A percentile compares a stretch with the other conserved stretches of the same genome.
Evolutionary conservation across 2,888 invertebrate species (phyloP).

Genomic region (Cephus nigrinus): DNA sequence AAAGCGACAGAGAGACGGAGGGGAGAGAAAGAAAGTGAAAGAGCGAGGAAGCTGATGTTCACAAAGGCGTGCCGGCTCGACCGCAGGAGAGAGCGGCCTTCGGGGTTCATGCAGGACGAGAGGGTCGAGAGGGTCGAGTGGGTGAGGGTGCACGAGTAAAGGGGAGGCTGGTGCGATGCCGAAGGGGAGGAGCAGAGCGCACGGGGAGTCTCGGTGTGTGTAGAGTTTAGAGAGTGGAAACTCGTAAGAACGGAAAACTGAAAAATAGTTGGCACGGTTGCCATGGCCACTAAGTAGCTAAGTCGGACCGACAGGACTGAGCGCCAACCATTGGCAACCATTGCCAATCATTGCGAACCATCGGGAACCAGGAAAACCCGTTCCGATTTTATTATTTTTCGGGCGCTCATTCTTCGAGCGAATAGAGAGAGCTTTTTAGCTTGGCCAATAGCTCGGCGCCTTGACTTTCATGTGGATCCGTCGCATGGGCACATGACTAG

Average conservation of each 20-base stretch:
- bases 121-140: background rate
- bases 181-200: background rate
- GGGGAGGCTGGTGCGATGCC: background rate
- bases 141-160: background rate
- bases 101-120: background rate
- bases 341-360: no score
- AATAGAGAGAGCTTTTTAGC: slow-evolving; percentile 7
- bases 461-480: no score
- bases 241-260: slow-evolving; percentile 30
- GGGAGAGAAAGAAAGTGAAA: no score
- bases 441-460: no score
- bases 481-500: no score
- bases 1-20: no score
- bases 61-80: background rate
- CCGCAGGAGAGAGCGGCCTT: background rate
- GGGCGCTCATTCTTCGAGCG: slow-evolving; percentile 22
- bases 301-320: slow-evolving; percentile 30
- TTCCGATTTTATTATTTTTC: slow-evolving; percentile 34
- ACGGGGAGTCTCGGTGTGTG: slow-evolving; percentile 1
- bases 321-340: slow-evolving; percentile 11
- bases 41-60: background rate
- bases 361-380: no score
- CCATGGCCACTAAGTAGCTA: slow-evolving; percentile 44
- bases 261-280: slow-evolving; percentile 48
- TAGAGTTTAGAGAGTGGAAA: slow-evolving; percentile 3